A percentile compares a stretch with the other conserved stretches of the same genome.
Conservation (phyloP, 1,140 invertebrate genomes). For the Listronotus oregonensis region DNA sequence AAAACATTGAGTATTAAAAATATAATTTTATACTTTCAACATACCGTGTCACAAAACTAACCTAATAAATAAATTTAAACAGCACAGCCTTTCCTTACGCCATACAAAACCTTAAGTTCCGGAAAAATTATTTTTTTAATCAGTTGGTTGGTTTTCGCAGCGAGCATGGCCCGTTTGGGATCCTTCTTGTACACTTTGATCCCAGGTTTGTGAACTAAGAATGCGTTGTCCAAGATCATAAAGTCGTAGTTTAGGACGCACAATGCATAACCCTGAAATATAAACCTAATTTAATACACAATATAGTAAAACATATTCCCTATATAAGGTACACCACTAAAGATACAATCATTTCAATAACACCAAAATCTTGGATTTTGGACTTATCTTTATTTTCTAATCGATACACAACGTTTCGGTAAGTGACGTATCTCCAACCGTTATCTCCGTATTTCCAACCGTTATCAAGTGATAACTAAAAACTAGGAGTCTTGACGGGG, state of each 20-base stretch:
- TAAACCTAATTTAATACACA: slow-evolving; percentile 18
- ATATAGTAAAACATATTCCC: no score
- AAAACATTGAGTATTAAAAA: no score
- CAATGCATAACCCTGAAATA: slow-evolving; percentile 78
- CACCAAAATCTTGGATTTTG: no score
- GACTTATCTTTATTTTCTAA: no score
- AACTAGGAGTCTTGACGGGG: no score
- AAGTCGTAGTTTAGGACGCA: slow-evolving; percentile 89
- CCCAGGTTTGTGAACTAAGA: slow-evolving; percentile 84
- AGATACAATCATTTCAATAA: no score
- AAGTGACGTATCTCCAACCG: no score
- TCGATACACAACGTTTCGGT: no score
- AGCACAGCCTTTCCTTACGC: slow-evolving; percentile 77
- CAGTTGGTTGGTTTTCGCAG: slow-evolving; percentile 76
- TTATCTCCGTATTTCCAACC: no score
- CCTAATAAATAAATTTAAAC: slow-evolving; percentile 61
- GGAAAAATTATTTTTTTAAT: slow-evolving; percentile 83
- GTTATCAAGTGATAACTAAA: no score
- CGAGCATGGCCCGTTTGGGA: slow-evolving; percentile 72
- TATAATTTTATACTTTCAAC: neutral
- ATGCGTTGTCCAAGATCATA: slow-evolving; percentile 87
- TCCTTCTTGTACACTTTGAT: slow-evolving; percentile 83
- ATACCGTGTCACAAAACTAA: no score
- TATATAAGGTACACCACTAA: no score
- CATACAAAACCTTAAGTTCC: slow-evolving; percentile 83